Evolutionary conservation across 2,888 invertebrate genomes (phyloP).

Genomic region (Eubasilissa splendida): DNA sequence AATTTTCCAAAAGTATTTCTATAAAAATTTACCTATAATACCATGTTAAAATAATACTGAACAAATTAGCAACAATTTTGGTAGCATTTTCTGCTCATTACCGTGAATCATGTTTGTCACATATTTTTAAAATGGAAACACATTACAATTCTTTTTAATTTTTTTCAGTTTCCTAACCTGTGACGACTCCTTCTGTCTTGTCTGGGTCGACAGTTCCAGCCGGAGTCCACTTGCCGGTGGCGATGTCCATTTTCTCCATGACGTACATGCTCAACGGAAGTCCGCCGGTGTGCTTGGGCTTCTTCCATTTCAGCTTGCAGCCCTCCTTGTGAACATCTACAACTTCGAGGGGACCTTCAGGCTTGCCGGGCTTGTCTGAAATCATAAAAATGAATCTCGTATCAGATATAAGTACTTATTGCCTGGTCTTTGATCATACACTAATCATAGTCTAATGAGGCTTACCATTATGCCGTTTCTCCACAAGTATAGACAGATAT

Average conservation of each 20-base stretch:
- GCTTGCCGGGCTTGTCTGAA: conserved; percentile 87
- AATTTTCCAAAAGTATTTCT: too few species aligned
- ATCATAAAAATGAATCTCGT: conserved; percentile 4
- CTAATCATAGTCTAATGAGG: too few species aligned
- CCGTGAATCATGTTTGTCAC: too few species aligned
- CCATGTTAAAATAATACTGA: too few species aligned
- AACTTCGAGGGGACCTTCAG: conserved; percentile 94
- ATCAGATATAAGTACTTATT: too few species aligned
- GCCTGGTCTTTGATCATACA: too few species aligned
- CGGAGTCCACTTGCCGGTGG: conserved; percentile 91
- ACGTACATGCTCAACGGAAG: conserved; percentile 91
- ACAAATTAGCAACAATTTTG: too few species aligned
- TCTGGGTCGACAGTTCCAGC: conserved; percentile 88
- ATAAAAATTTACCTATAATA: too few species aligned
- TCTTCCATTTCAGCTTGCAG: conserved; percentile 94
- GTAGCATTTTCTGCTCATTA: too few species aligned
- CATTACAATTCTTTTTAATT: background rate
- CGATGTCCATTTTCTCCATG: conserved; percentile 94
- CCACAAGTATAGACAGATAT: too few species aligned
- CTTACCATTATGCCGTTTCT: too few species aligned
- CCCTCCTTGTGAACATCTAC: conserved; percentile 94
- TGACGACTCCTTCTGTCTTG: conserved; percentile 86
- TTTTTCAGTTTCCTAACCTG: conserved; percentile 64
- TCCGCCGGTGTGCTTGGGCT: conserved; percentile 97
- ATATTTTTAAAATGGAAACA: background rate